Conservation (phyloP, 1,140 invertebrate genomes). For the Heliothis subflexa region DNA sequence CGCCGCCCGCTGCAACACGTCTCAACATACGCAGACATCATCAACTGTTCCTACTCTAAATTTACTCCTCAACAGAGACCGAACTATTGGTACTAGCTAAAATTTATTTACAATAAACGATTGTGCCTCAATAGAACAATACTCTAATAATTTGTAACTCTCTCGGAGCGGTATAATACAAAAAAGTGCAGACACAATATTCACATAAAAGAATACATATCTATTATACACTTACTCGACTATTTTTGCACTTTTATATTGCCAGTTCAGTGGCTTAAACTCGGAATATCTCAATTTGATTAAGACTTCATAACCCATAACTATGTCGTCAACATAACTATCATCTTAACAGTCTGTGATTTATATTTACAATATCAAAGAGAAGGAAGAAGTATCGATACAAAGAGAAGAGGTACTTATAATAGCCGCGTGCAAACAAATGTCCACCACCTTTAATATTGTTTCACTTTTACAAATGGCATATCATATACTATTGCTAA, state of each 20-base stretch:
- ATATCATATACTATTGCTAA: constrained; percentile 59
- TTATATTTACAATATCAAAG: constrained; percentile 77
- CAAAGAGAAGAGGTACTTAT: constrained; percentile 67
- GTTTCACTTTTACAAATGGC: constrained; percentile 61
- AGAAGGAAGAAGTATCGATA: constrained; percentile 75
- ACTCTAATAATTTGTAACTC: constrained; percentile 72
- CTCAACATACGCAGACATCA: constrained; percentile 49
- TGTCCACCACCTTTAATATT: constrained; percentile 53
- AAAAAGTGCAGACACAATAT: constrained; percentile 82
- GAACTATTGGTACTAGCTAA: constrained; percentile 75
- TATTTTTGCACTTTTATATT: constrained; percentile 85
- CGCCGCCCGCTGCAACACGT: constrained; percentile 17
- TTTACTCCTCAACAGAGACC: constrained; percentile 70
- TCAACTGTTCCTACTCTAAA: constrained; percentile 64
- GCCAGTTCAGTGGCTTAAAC: constrained; percentile 83
- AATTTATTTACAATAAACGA: constrained; percentile 83
- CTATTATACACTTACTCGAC: constrained; percentile 81
- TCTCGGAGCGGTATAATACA: constrained; percentile 77
- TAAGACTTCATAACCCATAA: constrained; percentile 82
- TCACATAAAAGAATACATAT: constrained; percentile 81
- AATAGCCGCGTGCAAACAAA: constrained; percentile 46
- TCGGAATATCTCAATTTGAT: constrained; percentile 85
- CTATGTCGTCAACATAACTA: constrained; percentile 69
- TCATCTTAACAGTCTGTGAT: constrained; percentile 66
- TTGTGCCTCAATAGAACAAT: constrained; percentile 81